Base-by-base conservation (phyloP, 2,888 invertebrate genomes). In the Anticlea derivata region DNA sequence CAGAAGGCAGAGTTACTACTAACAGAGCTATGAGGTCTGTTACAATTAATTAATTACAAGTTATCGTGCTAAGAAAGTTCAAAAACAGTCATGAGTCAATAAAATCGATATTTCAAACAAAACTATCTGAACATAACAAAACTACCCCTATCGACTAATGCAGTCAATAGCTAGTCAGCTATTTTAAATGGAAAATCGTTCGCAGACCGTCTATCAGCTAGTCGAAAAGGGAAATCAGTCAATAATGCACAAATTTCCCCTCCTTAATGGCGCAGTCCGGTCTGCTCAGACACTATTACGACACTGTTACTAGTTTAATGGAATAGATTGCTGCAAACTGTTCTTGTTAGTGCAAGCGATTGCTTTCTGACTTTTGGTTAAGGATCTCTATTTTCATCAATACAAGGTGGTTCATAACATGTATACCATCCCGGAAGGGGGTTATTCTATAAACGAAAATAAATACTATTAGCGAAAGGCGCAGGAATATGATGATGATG, bases 211-310 rank as follows among this genome's bases (percentile, higher is more conserved):
- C 71, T 75, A 76, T 82, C 80, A 73, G 77, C 86, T 79, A 90
- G 87, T 88, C 85, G 86, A 83, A 80, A 84, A 78, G 84, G 89
- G 90, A 89, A 90, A 90, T 89, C 85, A 89, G 87, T 88, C 87
- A 86, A 90, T 90, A 87, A 90, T 90, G 84, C 85, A 88, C 89
- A 89, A 85, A 90, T 89, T 89, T 90, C 90, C 89, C 85, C 75
- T 86, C 80, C 79, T 58, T 85, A 88, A 86, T 87, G 81, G 82
- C 73, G 60, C 58, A 60, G 62, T 54, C 62, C 59, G 58, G 59
- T 60, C 60, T 62, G 60, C 63, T 62, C 65, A 65, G 65, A 62
- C 62, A 62, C 63, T 65, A 61, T 65, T 62, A 61, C 64, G 55
- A 43, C 59, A 62, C 60, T 52, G 61, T 51, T 61, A 62, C 61